A percentile compares a stretch with the other conserved stretches of the same genome.
Conservation (phyloP, 2,797 vertebrate genomes). For the Eulemur mongoz region DNA sequence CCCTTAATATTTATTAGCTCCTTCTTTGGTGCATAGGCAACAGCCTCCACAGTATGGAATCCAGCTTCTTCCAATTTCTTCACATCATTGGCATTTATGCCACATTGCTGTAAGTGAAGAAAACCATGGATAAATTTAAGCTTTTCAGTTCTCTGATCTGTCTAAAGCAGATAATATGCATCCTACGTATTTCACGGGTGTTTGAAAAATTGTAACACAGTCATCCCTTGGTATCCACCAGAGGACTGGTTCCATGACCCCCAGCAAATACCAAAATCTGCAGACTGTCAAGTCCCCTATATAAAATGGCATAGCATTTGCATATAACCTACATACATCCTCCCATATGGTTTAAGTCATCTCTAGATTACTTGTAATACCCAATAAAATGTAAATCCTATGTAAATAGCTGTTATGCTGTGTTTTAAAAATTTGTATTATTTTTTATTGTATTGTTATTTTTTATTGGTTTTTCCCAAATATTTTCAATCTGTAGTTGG, state of each 20-base stretch:
- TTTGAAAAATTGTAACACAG: neutral
- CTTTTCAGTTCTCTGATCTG: slow-evolving; percentile 13
- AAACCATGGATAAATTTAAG: slow-evolving; percentile 20
- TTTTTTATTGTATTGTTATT: too few species aligned
- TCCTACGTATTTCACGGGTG: neutral
- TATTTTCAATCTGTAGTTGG: neutral
- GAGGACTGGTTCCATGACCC: neutral
- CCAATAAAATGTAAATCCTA: neutral
- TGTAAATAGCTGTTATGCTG: neutral
- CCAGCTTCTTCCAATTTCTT: slow-evolving; percentile 98
- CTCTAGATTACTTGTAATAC: neutral
- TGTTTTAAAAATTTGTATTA: neutral
- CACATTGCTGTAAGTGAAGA: slow-evolving; percentile 91
- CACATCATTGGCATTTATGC: slow-evolving; percentile 94
- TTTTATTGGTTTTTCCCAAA: neutral
- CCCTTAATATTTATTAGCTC: slow-evolving; percentile 98
- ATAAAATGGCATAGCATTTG: neutral
- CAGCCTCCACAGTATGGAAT: slow-evolving; percentile 97
- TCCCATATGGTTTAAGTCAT: neutral
- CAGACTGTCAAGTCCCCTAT: too few species aligned
- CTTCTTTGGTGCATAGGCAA: slow-evolving; percentile 98
- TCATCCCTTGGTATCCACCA: neutral
- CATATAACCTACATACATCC: neutral
- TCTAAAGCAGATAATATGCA: neutral
- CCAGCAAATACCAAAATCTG: neutral